Evolutionary conservation across 1,140 invertebrate species (phyloP).

Genomic region (Muscidifurax raptorellus): DNA sequence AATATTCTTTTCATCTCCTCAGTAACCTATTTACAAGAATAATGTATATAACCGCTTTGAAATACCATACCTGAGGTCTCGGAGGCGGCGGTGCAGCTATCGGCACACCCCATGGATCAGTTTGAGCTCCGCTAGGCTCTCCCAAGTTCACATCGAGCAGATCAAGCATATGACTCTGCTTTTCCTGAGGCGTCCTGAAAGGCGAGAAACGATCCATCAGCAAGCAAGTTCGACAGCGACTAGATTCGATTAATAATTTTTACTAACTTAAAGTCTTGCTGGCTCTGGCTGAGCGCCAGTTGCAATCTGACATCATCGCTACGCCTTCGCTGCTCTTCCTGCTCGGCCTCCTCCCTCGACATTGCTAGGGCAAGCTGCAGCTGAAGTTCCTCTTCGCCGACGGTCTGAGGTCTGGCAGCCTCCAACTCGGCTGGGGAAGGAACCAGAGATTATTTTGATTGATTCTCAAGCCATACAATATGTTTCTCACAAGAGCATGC

Average conservation of each 20-base stretch:
- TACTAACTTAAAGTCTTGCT: constrained; percentile 90
- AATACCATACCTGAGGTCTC: constrained; percentile 72
- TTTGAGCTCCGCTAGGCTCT: constrained; percentile 74
- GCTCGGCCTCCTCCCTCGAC: constrained; percentile 98
- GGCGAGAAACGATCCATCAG: not conserved
- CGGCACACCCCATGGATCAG: constrained; percentile 85
- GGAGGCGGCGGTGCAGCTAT: constrained; percentile 74
- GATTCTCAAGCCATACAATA: constrained; percentile 1
- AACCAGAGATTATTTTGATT: constrained; percentile 23
- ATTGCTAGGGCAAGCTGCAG: constrained; percentile 98
- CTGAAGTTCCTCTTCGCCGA: constrained; percentile 98
- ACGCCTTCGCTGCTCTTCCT: constrained; percentile 93
- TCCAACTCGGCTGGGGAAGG: constrained; percentile 86
- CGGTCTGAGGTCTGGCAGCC: constrained; percentile 94
- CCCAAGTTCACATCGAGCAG: constrained; percentile 88
- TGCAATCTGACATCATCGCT: constrained; percentile 96
- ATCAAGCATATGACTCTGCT: constrained; percentile 86
- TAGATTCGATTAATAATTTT: not conserved
- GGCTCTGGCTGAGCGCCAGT: constrained; percentile 94
- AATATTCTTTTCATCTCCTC: not conserved
- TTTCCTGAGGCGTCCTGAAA: constrained; percentile 70
- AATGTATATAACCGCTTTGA: constrained; percentile 21
- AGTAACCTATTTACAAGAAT: constrained; percentile 30
- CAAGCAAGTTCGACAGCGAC: not conserved
- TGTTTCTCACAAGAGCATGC: not conserved